A percentile compares a stretch with the other conserved stretches of the same genome.
Conservation (phyloP, 2,888 invertebrate genomes). For the Rotaria magnacalcarata region DNA sequence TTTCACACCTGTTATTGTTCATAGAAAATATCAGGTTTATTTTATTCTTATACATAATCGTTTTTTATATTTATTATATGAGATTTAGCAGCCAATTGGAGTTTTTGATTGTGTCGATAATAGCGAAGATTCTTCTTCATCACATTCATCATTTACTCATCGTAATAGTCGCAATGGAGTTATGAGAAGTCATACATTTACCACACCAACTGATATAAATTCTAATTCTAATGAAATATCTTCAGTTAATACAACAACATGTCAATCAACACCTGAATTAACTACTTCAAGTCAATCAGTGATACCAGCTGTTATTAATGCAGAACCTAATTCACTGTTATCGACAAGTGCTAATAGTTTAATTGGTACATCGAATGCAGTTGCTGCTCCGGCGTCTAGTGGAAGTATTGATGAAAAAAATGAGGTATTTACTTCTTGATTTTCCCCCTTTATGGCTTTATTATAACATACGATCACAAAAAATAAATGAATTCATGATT, state of each 20-base stretch:
- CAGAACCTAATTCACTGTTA: neutral
- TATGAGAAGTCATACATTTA: neutral
- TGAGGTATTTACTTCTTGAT: neutral
- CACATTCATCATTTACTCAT: neutral
- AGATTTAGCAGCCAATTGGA: neutral
- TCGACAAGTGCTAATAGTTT: neutral
- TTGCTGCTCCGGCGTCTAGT: too few species aligned
- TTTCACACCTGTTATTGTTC: neutral
- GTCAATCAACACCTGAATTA: conserved; percentile 17
- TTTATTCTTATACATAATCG: neutral
- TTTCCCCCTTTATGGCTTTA: neutral
- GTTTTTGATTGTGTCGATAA: neutral
- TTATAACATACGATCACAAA: too few species aligned
- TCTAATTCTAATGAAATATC: neutral
- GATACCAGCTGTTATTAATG: neutral
- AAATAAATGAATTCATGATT: too few species aligned
- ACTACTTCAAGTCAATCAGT: neutral
- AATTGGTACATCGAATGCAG: neutral
- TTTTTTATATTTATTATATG: too few species aligned
- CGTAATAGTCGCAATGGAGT: neutral
- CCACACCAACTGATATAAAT: neutral
- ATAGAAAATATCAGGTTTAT: neutral
- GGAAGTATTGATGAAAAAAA: neutral
- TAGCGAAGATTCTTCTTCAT: neutral
- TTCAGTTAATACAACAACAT: neutral